A percentile compares a stretch with the other conserved stretches of the same genome.
phyloP scores from a whole-genome alignment of 37 sponge, comb jelly and placozoan species.

The Crambe crambe region DNA sequence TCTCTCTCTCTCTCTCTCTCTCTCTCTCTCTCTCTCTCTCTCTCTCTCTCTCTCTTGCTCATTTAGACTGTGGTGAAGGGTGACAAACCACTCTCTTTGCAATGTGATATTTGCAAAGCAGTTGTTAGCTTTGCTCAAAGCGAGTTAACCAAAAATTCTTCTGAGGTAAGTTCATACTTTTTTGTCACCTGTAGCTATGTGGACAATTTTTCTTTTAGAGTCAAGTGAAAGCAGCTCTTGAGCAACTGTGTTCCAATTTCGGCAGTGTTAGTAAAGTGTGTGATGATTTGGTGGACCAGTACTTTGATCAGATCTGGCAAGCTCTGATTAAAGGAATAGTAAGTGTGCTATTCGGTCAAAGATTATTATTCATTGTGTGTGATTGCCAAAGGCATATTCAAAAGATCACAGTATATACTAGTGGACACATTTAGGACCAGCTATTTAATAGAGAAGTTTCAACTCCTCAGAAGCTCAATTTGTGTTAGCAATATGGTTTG shows the following conservation, averaged over 20 bases:
- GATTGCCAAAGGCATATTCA: no score
- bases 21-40: slow-evolving; percentile 10
- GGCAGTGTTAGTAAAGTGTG: neutral
- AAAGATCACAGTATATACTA: no score
- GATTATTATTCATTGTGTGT: no score
- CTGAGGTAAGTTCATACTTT: slow-evolving; percentile 7
- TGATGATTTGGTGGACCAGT: neutral
- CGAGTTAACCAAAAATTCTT: neutral
- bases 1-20: neutral
- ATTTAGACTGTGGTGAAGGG: neutral
- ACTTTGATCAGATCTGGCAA: neutral
- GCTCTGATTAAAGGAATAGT: neutral
- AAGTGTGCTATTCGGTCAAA: no score
- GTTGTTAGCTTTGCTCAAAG: neutral
- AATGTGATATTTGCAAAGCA: slow-evolving; percentile 13
- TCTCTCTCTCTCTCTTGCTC: no score
- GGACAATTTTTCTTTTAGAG: neutral
- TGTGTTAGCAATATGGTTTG: no score
- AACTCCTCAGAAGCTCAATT: no score
- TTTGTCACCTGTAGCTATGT: neutral
- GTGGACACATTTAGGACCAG: no score
- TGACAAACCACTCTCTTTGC: neutral
- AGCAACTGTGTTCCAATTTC: neutral
- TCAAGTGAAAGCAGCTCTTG: neutral
- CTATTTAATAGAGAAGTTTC: no score